Percentiles rank a stretch among this genome's conserved stretches.
phyloP scores from a whole-genome alignment of 2,797 vertebrate genomes.

The Rhabdophis nuchalis region DNA sequence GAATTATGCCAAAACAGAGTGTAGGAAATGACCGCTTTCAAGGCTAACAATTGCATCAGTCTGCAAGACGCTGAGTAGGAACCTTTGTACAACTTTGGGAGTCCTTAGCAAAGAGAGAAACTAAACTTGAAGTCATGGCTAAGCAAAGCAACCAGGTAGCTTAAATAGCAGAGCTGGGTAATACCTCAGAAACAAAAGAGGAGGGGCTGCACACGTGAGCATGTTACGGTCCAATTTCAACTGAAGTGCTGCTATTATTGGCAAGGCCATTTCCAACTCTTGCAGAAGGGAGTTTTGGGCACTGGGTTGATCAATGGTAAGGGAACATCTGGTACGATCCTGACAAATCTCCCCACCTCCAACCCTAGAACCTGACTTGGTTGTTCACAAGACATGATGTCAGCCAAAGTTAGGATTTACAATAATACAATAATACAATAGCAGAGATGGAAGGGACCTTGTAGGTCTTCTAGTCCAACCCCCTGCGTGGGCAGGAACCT shows the following conservation, averaged over 20 bases:
- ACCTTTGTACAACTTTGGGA: slow-evolving; percentile 23
- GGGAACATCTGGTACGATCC: not conserved
- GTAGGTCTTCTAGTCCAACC: too few species aligned
- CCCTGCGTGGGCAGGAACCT: too few species aligned
- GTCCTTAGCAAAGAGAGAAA: slow-evolving; percentile 33
- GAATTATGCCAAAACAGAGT: slow-evolving; percentile 36
- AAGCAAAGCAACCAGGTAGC: slow-evolving; percentile 20
- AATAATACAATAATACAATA: too few species aligned
- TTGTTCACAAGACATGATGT: not conserved
- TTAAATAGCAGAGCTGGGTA: slow-evolving; percentile 19
- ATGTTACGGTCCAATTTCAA: slow-evolving; percentile 31
- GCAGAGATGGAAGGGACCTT: too few species aligned
- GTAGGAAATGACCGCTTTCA: slow-evolving; percentile 19
- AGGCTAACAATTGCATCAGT: not conserved
- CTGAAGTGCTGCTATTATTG: slow-evolving; percentile 44
- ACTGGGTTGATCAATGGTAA: not conserved
- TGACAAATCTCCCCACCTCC: not conserved
- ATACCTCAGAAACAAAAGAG: slow-evolving; percentile 10
- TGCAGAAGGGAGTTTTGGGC: not conserved
- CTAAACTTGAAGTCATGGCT: slow-evolving; percentile 32
- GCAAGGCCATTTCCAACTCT: slow-evolving; percentile 26
- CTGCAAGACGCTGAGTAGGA: slow-evolving; percentile 23
- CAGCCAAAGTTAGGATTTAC: not conserved
- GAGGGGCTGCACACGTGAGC: not conserved
- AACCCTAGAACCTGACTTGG: not conserved